Conservation (phyloP, 2,888 invertebrate genomes). For the Cheilosia vulpina region DNA sequence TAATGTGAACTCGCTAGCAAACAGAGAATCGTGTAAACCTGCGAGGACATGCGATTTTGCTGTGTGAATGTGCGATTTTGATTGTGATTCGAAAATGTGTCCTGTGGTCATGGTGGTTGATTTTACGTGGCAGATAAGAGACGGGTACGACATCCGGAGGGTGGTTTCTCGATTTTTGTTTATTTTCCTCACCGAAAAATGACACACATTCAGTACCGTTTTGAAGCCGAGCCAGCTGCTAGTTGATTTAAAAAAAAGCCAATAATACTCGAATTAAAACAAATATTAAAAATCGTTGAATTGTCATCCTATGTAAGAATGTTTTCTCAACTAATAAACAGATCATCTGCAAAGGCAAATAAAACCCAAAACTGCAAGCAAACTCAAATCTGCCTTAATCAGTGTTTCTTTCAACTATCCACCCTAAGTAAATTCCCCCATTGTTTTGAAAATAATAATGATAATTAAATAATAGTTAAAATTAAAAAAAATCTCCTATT, state of each 20-base stretch:
- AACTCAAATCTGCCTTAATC: no score
- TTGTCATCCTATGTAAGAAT: no score
- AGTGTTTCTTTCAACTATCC: no score
- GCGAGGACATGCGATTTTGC: conserved; percentile 28
- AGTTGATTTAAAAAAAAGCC: not conserved
- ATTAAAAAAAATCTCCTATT: no score
- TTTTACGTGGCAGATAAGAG: conserved; percentile 10
- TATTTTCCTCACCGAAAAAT: conserved; percentile 1
- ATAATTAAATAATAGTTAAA: no score
- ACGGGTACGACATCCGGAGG: conserved; percentile 42
- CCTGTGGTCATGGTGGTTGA: conserved; percentile 5
- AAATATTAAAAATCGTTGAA: not conserved
- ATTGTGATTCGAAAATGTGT: conserved; percentile 29
- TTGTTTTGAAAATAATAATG: no score
- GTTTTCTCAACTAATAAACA: not conserved
- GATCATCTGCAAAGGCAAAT: no score
- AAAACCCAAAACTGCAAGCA: no score
- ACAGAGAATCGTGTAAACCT: not conserved
- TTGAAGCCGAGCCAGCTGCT: conserved; percentile 1
- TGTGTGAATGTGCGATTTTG: conserved; percentile 31
- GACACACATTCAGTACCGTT: no score
- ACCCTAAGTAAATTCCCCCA: no score
- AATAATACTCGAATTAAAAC: not conserved
- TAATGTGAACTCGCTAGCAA: conserved; percentile 46
- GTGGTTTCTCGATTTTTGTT: conserved; percentile 30